Evolutionary conservation across 2,113 vertebrate species (phyloP), one percentile per base, ranked within the genome.

Genomic region (Fulica atra): DNA sequence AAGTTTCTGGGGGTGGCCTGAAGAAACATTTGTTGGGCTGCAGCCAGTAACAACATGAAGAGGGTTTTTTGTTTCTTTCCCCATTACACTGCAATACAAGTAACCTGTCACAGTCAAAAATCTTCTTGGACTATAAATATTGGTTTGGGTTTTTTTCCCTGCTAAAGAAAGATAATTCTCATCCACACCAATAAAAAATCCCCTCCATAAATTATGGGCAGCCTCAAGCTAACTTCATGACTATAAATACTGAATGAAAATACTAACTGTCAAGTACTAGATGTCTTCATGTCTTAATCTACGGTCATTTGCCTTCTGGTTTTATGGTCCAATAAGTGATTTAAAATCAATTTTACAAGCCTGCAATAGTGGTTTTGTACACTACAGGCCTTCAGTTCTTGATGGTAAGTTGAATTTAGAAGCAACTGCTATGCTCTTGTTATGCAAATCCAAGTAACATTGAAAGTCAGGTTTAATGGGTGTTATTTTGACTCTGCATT

Each of bases 21-120:
- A 54, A 59, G 31, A 88, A 91, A 89, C 48, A 12, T 94, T 88
- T 72, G 3, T 35, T 40, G 48, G 60, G 42, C 36, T 87, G 33
- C 38, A 63, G 7, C 6, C 25, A 60, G 16, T 72, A 61, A 61
- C 6, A 69, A 36, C 38, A 60, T 6, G 19, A 11, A 76, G 10
- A 59, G 16, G 21, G 5, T 24, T 8, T 8, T 8, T 7, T 19
- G 2, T 14, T 40, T 10, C 59, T 51, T 3, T 1, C 0, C 1
- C 16, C 24, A 9, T 38, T 53, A 36, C 16, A 48, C 1, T 14
- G 26, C 50, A 71, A 73, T 21, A 71, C 33, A 93, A 86, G 50
- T n/a, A 76, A 57, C 15, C 24, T 76, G 26, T n/a, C 50, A 81
- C 21, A 8, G 24, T 56, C 20, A 40, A 92, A 93, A 84, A 29